phyloP scores from a whole-genome alignment of 2,797 vertebrate species.

The Ispidina lecontei region DNA sequence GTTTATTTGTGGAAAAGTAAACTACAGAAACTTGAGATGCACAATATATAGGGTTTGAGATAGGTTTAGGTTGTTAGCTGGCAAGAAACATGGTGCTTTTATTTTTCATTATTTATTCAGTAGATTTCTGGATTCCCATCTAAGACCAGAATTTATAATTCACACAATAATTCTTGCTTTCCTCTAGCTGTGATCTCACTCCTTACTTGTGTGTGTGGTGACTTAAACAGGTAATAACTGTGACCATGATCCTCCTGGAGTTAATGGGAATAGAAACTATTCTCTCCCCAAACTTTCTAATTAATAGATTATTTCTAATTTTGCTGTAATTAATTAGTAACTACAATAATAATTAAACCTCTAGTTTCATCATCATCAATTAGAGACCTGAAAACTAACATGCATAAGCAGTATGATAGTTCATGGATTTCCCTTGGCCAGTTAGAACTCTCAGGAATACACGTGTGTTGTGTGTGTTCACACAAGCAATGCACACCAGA shows the following conservation, averaged over 20 bases:
- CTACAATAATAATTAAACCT: not conserved
- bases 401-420: not conserved
- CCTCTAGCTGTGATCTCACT: not conserved
- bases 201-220: not conserved
- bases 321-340: not conserved
- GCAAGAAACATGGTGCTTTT: not conserved
- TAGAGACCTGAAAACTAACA: not conserved
- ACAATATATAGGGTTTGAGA: not conserved
- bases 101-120: not conserved
- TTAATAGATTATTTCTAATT: not conserved
- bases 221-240: not conserved
- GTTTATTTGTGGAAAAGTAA: not conserved
- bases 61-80: not conserved
- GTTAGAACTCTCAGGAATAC: not conserved
- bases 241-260: not conserved
- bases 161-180: not conserved
- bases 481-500: not conserved
- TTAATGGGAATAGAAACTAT: not conserved
- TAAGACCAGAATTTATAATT: not conserved
- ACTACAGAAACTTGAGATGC: not conserved
- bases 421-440: not conserved
- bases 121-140: not conserved
- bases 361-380: conserved; percentile 3
- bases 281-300: not conserved
- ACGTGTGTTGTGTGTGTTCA: not conserved